A percentile compares a stretch with the other conserved stretches of the same genome.
These are phyloP conservation scores for Onthophagus taurus DNA, from an alignment of 1,140 invertebrate genomes.

Conservation along the genomic window DNA sequence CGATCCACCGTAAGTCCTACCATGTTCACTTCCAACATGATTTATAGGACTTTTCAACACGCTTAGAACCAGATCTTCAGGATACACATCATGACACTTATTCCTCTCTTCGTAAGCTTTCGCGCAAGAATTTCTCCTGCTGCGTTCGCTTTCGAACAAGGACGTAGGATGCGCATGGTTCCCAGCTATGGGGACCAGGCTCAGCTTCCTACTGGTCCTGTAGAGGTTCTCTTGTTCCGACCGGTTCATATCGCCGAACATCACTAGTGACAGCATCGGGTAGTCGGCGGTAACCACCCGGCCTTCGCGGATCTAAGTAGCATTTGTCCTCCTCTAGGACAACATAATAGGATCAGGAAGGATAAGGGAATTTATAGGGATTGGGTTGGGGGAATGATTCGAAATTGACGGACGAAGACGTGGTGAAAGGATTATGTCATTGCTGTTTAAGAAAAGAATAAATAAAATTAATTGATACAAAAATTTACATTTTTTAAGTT, in stretches of 20 bases:
- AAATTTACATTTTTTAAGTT: no score
- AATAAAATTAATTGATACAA: no score
- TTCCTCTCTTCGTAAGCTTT: not conserved
- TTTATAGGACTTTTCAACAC: conserved; percentile 48
- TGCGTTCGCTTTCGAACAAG: conserved; percentile 24
- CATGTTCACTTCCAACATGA: conserved; percentile 28
- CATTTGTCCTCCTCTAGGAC: conserved; percentile 12
- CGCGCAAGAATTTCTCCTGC: conserved; percentile 13
- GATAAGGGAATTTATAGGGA: no score
- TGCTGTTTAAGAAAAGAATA: no score
- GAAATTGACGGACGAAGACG: no score
- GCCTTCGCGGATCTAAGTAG: conserved; percentile 11
- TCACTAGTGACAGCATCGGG: conserved; percentile 34
- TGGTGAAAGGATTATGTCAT: no score
- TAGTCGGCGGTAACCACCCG: conserved; percentile 14
- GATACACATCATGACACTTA: not conserved
- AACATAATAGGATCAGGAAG: no score
- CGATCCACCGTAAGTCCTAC: conserved; percentile 28
- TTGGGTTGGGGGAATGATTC: no score
- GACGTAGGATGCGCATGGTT: conserved; percentile 28
- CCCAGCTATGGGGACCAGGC: conserved; percentile 33
- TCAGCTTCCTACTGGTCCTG: conserved; percentile 49
- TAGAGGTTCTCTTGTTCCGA: conserved; percentile 52
- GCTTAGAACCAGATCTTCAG: conserved; percentile 48
- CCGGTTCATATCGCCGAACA: conserved; percentile 47